Evolutionary conservation across 2,113 vertebrate species (phyloP), one percentile per base, ranked within the genome.

Genomic region (Erinaceus europaeus): DNA sequence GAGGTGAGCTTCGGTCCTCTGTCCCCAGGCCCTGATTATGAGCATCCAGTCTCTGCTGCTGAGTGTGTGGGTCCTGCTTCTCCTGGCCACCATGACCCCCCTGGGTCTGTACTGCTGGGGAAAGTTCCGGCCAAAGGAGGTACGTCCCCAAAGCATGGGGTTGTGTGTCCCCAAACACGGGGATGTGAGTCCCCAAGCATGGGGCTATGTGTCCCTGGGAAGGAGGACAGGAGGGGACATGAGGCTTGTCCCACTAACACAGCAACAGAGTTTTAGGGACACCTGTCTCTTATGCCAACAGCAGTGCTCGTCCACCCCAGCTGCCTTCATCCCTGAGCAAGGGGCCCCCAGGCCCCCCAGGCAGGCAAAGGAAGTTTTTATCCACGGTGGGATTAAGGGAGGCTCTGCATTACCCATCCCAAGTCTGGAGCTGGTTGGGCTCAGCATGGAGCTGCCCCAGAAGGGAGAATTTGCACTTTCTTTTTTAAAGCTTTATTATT

Each of bases 1-100:
- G 32, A 62, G 42, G n/a, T 29, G 38, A 27, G 21, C 57, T 61
- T 42, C 55, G 57, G 29, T 25, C 34, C 27, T 84, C 68, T 90
- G 48, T 85, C 38, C 44, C 36, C 79, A 94, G 95, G 25, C 40
- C 73, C 29, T 94, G 46, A 0, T 15, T 8, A 0, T 15, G 0
- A 64, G 83, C 48, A 13, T 94, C 57, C 11, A 29, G 8, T 23
- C 11, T 65, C 67, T 92, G 55, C 67, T 90, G 2, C 4, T 94
- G 46, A 38, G 64, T 2, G 1, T 90, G 38, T 86, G 91, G 91
- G 6, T 57, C 25, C 65, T 89, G 18, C 65, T 93, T 48, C 36
- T 96, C 9, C 78, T 91, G 65, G 69, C 80, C 3, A 92, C 87
- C 15, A 57, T 96, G 38, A 9, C 2, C 2, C 89, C 94, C 5